A percentile compares a stretch with the other conserved stretches of the same genome.
Evolutionary conservation across 2,113 vertebrate species (phyloP).

Genomic region (Paramisgurnus dabryanus): DNA sequence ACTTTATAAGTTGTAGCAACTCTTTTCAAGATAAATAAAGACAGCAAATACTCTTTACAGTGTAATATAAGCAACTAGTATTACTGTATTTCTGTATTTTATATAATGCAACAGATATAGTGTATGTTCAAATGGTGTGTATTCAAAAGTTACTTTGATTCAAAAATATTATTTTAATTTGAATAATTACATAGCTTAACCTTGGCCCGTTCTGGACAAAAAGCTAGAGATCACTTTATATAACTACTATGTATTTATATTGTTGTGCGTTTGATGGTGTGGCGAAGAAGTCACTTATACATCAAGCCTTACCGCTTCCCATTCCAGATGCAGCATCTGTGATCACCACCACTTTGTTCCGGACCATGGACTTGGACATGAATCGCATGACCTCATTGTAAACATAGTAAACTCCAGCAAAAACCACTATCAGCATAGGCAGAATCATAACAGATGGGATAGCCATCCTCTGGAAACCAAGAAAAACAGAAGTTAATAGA

Average conservation of each 20-base stretch:
- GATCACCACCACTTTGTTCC: slow-evolving; percentile 95
- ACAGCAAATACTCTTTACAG: too few relatives aligned
- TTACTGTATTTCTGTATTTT: too few relatives aligned
- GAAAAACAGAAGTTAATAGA: background rate
- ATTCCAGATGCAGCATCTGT: slow-evolving; percentile 89
- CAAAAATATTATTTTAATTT: too few relatives aligned
- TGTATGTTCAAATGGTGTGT: too few relatives aligned
- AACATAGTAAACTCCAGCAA: slow-evolving; percentile 87
- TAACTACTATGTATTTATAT: background rate
- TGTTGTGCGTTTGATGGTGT: background rate
- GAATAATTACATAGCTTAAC: too few relatives aligned
- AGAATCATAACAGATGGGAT: slow-evolving; percentile 77
- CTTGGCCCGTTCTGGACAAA: too few relatives aligned
- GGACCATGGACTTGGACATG: slow-evolving; percentile 87
- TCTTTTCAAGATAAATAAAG: too few relatives aligned
- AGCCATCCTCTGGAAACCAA: slow-evolving; percentile 76
- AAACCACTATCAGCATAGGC: slow-evolving; percentile 83
- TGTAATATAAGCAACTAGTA: too few relatives aligned
- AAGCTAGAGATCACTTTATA: too few relatives aligned
- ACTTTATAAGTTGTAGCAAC: too few relatives aligned
- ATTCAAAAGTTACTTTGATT: too few relatives aligned
- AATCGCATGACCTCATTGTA: slow-evolving; percentile 85
- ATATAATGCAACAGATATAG: too few relatives aligned
- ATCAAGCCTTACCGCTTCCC: slow-evolving; percentile 82
- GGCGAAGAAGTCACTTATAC: background rate